Conservation (phyloP, 1,140 invertebrate genomes). For the Drosophila athabasca region DNA sequence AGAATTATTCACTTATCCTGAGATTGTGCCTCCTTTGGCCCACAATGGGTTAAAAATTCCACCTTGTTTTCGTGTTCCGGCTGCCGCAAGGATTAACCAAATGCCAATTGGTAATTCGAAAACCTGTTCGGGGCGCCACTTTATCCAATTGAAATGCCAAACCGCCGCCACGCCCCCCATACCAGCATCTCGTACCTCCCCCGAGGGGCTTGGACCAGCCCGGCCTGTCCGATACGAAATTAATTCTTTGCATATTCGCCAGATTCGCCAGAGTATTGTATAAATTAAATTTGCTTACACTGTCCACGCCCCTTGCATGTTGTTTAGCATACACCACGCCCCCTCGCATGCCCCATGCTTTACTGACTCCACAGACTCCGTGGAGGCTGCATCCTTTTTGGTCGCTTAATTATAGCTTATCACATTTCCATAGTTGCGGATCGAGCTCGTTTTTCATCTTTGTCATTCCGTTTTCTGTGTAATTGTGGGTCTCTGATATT, state of each 20-base stretch:
- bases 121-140: constrained; percentile 74
- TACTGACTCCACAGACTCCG: background rate
- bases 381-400: constrained; percentile 51
- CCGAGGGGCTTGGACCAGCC: background rate
- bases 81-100: constrained; percentile 33
- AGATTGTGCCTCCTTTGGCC: background rate
- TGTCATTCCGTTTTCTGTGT: constrained; percentile 57
- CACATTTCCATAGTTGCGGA: constrained; percentile 77
- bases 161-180: constrained; percentile 48
- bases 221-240: constrained; percentile 49
- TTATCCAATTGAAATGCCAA: constrained; percentile 79
- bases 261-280: constrained; percentile 54
- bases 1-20: no score
- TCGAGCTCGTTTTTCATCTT: constrained; percentile 81
- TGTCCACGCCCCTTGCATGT: constrained; percentile 78
- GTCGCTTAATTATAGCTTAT: constrained; percentile 81
- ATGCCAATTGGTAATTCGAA: constrained; percentile 46
- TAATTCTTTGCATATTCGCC: constrained; percentile 79
- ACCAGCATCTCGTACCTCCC: constrained; percentile 3
- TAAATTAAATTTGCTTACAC: constrained; percentile 82
- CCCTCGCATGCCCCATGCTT: constrained; percentile 13
- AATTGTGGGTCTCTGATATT: constrained; percentile 50
- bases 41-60: constrained; percentile 34
- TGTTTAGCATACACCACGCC: constrained; percentile 82
- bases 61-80: constrained; percentile 9